Evolutionary conservation across 2,797 vertebrate genomes (phyloP), one percentile per base, ranked within the genome.

Genomic region (Eremophila alpestris): DNA sequence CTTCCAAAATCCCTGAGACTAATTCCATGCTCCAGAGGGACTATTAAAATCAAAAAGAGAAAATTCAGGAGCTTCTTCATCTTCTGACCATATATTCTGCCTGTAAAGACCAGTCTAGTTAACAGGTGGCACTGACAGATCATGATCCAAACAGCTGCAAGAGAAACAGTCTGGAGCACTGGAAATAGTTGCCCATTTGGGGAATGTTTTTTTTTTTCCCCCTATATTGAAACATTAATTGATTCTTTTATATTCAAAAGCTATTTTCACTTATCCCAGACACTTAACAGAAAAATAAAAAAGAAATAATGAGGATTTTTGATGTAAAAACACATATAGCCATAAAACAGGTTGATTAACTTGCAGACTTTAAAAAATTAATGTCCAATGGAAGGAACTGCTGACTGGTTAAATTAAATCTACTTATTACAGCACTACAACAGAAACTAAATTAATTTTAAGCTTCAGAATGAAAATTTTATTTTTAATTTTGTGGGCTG

Each of bases 281-380:
- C 76, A 91, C 75, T 94, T 84, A 91, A 85, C 68, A 93, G 79
- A 94, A 96, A 95, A 93, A 91, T 94, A 95, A 94, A 94, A 95
- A 83, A 91, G 91, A 95, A 97, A 96, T 94, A 95, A 90, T 79
- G 76, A 91, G 49, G 78, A 81, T 55, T 94, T 96, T 96, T 94
- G 83, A 89, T 96, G 63, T 95, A 95, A 94, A 95, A 96, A 96
- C 93, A 95, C 83, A 92, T 94, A 87, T 94, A 68, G 51, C 52
- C 56, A 63, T 96, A 96, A 96, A 95, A 56, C 52, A 93, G 51
- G 79, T 87, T 96, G 94, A 96, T 96, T 97, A 96, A 96, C 87
- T 96, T 87, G 65, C 59, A 95, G 87, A 87, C 60, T 96, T 93
- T 45, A 95, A 95, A 97, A 95, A 96, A 93, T 95, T 95, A 95